Percentiles rank a stretch among this genome's conserved stretches.
These are phyloP conservation scores for Halichoeres trimaculatus DNA, from an alignment of 2,113 vertebrate genomes.

Conservation along the genomic window DNA sequence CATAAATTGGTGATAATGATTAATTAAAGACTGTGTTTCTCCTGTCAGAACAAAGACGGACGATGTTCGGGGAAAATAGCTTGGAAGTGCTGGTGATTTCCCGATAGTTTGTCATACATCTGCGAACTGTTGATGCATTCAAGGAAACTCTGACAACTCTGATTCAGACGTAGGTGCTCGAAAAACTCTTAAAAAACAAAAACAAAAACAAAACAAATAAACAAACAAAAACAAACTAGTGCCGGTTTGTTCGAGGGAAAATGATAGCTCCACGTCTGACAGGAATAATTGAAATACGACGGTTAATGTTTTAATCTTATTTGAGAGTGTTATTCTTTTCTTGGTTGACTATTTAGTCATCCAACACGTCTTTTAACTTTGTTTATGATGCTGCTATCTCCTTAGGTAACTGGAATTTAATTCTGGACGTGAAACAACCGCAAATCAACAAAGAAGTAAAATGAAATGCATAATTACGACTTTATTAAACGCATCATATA, in stretches of 20 bases:
- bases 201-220: no score
- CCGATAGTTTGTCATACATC: fast-evolving
- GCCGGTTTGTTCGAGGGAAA: no score
- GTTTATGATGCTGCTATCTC: no score
- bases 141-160: slow-evolving; percentile 4
- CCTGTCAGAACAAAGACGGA: neutral
- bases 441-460: neutral
- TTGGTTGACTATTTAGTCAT: no score
- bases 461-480: neutral
- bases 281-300: no score
- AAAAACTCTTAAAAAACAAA: neutral
- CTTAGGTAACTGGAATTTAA: neutral
- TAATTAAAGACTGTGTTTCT: neutral
- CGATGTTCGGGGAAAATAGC: neutral
- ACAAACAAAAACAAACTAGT: no score
- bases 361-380: no score
- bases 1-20: neutral
- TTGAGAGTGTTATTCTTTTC: no score
- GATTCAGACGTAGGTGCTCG: neutral
- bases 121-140: slow-evolving; percentile 22
- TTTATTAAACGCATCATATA: neutral
- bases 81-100: slow-evolving; percentile 13
- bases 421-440: neutral
- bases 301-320: no score
- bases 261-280: no score